These are phyloP conservation scores for Sinodicranocentrus sp. DNA, from an alignment of 2,888 invertebrate species.

Conservation along the genomic window DNA sequence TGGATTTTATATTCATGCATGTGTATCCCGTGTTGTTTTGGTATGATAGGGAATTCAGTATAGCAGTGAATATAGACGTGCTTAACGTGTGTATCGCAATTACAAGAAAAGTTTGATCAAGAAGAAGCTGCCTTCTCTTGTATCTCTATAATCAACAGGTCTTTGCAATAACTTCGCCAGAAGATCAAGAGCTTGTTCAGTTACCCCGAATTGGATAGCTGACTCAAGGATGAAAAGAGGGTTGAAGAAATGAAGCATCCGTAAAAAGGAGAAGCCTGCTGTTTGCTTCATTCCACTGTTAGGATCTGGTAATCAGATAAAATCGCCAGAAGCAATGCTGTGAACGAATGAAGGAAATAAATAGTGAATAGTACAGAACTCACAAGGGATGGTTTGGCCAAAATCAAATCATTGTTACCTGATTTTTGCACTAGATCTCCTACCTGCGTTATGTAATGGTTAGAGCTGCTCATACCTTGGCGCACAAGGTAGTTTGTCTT, in stretches of 20 bases:
- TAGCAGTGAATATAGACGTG: too few relatives aligned
- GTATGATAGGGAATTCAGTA: too few relatives aligned
- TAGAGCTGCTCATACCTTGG: too few relatives aligned
- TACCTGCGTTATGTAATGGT: conserved; percentile 21
- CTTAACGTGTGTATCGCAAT: too few relatives aligned
- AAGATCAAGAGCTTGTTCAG: conserved; percentile 52
- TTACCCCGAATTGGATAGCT: conserved; percentile 5
- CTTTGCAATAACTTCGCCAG: background rate
- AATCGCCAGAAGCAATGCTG: conserved; percentile 31
- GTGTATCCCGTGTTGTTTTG: too few relatives aligned
- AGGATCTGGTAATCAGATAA: background rate
- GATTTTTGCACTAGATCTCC: too few relatives aligned
- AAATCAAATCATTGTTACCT: too few relatives aligned
- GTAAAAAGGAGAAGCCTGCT: background rate
- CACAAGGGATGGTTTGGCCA: too few relatives aligned
- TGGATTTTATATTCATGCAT: background rate
- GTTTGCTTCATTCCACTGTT: background rate
- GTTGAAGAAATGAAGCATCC: background rate
- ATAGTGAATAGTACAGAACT: too few relatives aligned
- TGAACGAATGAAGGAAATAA: conserved; percentile 23
- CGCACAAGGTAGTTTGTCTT: too few relatives aligned
- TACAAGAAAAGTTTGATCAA: too few relatives aligned
- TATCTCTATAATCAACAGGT: background rate
- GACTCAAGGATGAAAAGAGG: background rate
- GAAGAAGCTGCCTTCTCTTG: too few relatives aligned